Conservation (phyloP, 2,888 invertebrate genomes). For the Drosophila ustulata region DNA sequence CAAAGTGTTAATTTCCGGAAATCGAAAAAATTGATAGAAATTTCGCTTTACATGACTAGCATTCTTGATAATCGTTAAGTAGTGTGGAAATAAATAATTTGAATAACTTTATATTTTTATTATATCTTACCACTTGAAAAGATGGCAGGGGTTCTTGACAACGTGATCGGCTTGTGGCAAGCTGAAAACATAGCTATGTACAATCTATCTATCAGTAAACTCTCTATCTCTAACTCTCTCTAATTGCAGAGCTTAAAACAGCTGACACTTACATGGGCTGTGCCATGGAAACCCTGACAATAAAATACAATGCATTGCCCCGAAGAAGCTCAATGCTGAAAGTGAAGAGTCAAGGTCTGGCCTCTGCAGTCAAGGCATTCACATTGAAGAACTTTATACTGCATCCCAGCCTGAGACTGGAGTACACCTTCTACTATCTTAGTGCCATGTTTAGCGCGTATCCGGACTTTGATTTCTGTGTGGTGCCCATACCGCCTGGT, state of each 20-base stretch:
- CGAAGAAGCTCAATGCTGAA: not conserved
- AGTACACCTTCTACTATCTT: conserved; percentile 85
- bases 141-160: not conserved
- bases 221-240: not conserved
- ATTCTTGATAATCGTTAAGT: too few species aligned
- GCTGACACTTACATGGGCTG: conserved; percentile 44
- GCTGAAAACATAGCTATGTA: too few species aligned
- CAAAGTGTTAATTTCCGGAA: too few species aligned
- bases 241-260: conserved; percentile 36
- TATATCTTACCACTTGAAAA: not conserved
- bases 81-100: too few species aligned
- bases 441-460: conserved; percentile 89
- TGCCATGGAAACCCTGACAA: conserved; percentile 12
- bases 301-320: conserved; percentile 38
- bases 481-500: conserved; percentile 63
- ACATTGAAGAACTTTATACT: conserved; percentile 75
- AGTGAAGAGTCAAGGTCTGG: not conserved
- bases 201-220: too few species aligned
- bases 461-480: conserved; percentile 87
- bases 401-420: conserved; percentile 53
- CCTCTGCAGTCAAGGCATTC: conserved; percentile 65
- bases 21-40: too few species aligned
- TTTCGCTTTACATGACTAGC: too few species aligned
- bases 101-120: too few species aligned
- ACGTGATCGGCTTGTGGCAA: not conserved